Percentiles rank a stretch among this genome's conserved stretches.
Conservation (phyloP, 2,797 vertebrate species). For the Anas georgica region DNA sequence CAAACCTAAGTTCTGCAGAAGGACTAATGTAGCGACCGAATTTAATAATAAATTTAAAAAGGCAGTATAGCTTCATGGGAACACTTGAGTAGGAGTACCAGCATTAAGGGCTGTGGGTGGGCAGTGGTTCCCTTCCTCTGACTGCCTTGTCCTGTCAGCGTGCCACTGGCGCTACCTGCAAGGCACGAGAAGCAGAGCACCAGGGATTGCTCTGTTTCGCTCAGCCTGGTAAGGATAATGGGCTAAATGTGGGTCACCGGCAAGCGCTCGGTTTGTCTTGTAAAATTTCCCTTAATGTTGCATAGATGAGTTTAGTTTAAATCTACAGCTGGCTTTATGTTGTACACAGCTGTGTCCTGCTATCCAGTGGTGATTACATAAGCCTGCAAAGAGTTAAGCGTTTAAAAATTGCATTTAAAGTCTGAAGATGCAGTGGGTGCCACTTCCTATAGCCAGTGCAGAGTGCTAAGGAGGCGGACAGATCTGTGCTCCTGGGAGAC, state of each 20-base stretch:
- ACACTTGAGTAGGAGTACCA: no score
- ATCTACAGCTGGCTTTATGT: background rate
- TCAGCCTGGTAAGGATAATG: background rate
- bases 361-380: background rate
- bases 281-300: background rate
- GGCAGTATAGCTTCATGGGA: background rate
- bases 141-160: rapidly evolving
- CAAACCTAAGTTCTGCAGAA: background rate
- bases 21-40: background rate
- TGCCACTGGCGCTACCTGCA: background rate
- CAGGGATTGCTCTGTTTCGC: background rate
- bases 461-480: background rate
- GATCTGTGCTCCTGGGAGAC: background rate
- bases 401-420: background rate
- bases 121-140: background rate
- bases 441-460: background rate
- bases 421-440: background rate
- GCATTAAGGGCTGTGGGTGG: background rate
- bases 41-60: background rate
- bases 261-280: background rate
- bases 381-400: background rate
- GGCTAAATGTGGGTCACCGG: background rate
- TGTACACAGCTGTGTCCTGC: background rate
- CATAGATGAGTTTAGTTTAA: background rate
- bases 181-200: background rate